phyloP scores from a whole-genome alignment of 2,113 vertebrate genomes.

The Casuarius casuarius region DNA sequence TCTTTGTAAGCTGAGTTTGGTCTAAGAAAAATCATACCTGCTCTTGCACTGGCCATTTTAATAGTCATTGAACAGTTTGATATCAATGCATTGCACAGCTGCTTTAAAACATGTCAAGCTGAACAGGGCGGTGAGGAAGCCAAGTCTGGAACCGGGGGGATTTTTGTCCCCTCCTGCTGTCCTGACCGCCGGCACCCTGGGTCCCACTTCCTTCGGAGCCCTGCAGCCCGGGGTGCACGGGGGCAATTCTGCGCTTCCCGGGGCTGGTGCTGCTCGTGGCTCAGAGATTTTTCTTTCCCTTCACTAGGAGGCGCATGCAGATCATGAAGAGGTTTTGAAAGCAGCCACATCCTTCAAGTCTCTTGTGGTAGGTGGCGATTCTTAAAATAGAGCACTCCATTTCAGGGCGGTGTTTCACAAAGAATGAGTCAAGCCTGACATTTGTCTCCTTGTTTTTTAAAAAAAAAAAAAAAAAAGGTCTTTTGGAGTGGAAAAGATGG shows the following conservation, averaged over 20 bases:
- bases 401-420: conserved; percentile 47
- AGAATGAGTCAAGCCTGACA: conserved; percentile 54
- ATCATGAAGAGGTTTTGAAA: conserved; percentile 92
- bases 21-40: not conserved
- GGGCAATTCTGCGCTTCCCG: not conserved
- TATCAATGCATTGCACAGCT: not conserved
- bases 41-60: not conserved
- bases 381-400: conserved; percentile 59
- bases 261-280: not conserved
- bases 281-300: conserved; percentile 53
- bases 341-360: conserved; percentile 87
- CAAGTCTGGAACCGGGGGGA: not conserved
- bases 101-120: not conserved
- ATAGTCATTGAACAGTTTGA: not conserved
- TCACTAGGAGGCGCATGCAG: conserved; percentile 92
- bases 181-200: not conserved
- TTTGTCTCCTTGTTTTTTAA: conserved; percentile 47
- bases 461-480: conserved; percentile 23
- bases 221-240: not conserved
- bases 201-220: not conserved
- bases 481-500: conserved; percentile 68
- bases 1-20: not conserved
- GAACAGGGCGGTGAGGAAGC: not conserved
- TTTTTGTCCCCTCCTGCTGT: not conserved
- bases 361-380: conserved; percentile 89